These are phyloP conservation scores for Atherix ibis DNA, from an alignment of 2,888 invertebrate genomes.

Conservation along the genomic window DNA sequence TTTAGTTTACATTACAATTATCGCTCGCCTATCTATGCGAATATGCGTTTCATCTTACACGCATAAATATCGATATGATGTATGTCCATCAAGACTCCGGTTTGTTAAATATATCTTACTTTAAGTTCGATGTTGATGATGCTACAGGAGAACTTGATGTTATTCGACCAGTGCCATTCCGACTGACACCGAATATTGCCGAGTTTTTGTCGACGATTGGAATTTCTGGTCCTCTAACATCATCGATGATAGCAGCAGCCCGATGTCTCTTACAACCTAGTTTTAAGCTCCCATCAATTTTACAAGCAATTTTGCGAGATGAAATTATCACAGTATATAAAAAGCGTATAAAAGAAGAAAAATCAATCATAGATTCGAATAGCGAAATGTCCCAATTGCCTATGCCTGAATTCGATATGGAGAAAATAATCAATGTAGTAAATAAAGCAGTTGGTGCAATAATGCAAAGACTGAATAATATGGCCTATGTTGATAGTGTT, in stretches of 20 bases:
- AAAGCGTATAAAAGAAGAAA: constrained; percentile 47
- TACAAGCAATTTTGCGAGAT: constrained; percentile 80
- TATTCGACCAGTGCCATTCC: constrained; percentile 86
- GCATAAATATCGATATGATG: constrained; percentile 94
- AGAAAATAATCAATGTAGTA: constrained; percentile 74
- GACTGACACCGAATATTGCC: constrained; percentile 86
- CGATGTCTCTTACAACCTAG: constrained; percentile 87
- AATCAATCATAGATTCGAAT: constrained; percentile 31
- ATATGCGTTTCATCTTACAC: constrained; percentile 81
- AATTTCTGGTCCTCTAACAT: constrained; percentile 77
- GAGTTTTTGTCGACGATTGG: constrained; percentile 81
- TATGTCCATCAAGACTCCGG: constrained; percentile 95
- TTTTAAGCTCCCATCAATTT: constrained; percentile 76
- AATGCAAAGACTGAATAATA: constrained; percentile 62
- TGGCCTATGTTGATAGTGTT: constrained; percentile 82
- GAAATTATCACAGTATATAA: constrained; percentile 75
- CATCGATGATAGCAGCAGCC: constrained; percentile 83
- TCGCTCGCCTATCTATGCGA: constrained; percentile 82
- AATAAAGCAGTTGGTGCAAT: constrained; percentile 81
- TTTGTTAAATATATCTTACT: constrained; percentile 84
- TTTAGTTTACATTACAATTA: constrained; percentile 68
- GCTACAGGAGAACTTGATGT: constrained; percentile 73
- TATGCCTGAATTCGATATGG: constrained; percentile 63
- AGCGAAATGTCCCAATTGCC: constrained; percentile 15
- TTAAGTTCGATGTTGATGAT: constrained; percentile 92